Base-by-base conservation (phyloP, 2,113 vertebrate genomes). In the Syngnathus scovelli region DNA sequence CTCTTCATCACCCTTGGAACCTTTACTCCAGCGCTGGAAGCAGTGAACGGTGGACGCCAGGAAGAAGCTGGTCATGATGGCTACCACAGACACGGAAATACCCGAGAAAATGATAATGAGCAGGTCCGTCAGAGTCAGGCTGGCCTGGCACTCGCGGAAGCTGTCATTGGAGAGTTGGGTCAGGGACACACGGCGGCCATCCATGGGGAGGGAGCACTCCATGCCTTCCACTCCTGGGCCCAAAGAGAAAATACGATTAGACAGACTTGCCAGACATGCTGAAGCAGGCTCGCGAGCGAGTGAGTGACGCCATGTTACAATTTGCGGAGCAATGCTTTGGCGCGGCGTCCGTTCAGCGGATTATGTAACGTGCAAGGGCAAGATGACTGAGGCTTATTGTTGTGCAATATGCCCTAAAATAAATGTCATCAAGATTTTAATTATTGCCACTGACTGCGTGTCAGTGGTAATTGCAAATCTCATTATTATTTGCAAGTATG, bases 81-180 rank as follows among this genome's bases (percentile, higher is more conserved):
- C 97, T 38, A 94, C 95, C 5, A 98, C 92, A 43, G 96, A 98
- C 77, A 98, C 96, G 0, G 93, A 96, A 13, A 98, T 96, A n/a
- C 97, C 97, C 0, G 97, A 98, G 90, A 98, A 99, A 85, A 98
- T 94, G 87, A 98, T 98, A 89, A 99, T 96, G 52, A 98, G 92
- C 75, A 98, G 92, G 90, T 99, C 97, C 0, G 93, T 97, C 78
- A 98, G 79, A 1, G 95, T 98, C 80, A 99, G 90, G 55, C 88
- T 94, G 74, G 94, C 93, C 85, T 93, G 95, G 88, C 97, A 99
- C 82, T 96, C 95, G 5, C 92, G 93, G 81, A 99, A 99, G 87
- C 97, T 99, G 92, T 95, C 93, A 86, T 94, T 94, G 0, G 96
- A 96, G 67, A 99, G 90, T 87, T 96, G 93, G 0, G 85, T 93